phyloP scores from a whole-genome alignment of 1,140 invertebrate species.

The Argopecten irradians region DNA sequence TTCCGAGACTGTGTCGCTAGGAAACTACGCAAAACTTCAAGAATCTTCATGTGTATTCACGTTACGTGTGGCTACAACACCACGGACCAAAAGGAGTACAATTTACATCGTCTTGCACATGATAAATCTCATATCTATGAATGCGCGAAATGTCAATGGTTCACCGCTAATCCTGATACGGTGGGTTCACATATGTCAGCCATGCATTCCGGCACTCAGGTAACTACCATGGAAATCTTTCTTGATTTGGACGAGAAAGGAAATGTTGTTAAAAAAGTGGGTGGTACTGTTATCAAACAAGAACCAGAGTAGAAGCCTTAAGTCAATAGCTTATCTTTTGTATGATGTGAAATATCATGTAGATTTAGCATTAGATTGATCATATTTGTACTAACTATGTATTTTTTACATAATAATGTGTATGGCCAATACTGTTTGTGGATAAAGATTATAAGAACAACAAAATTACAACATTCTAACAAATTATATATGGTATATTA shows the following conservation, averaged over 20 bases:
- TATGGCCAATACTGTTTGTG: too few species aligned
- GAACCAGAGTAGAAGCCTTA: conserved; percentile 45
- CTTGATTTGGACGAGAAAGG: conserved; percentile 51
- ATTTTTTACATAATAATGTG: too few species aligned
- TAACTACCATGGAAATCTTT: conserved; percentile 52
- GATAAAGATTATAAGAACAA: too few species aligned
- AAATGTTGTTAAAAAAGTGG: conserved; percentile 48
- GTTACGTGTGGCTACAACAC: conserved; percentile 44
- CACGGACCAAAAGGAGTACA: conserved; percentile 51
- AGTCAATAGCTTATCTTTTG: background rate
- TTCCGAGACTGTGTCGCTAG: conserved; percentile 51
- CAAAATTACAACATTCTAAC: too few species aligned
- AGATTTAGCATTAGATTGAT: background rate
- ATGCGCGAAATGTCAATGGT: conserved; percentile 59
- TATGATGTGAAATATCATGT: background rate
- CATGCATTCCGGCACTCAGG: conserved; percentile 42
- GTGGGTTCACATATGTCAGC: conserved; percentile 43
- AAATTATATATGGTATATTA: too few species aligned
- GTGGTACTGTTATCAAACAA: conserved; percentile 55
- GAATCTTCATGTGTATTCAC: conserved; percentile 55
- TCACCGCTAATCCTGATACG: conserved; percentile 41
- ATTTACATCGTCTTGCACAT: conserved; percentile 55
- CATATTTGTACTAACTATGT: too few species aligned
- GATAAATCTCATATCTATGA: conserved; percentile 56
- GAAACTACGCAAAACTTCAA: conserved; percentile 46